A percentile compares a stretch with the other conserved stretches of the same genome.
Evolutionary conservation across 2,888 invertebrate species (phyloP).

Genomic region (Philaethria dido): DNA sequence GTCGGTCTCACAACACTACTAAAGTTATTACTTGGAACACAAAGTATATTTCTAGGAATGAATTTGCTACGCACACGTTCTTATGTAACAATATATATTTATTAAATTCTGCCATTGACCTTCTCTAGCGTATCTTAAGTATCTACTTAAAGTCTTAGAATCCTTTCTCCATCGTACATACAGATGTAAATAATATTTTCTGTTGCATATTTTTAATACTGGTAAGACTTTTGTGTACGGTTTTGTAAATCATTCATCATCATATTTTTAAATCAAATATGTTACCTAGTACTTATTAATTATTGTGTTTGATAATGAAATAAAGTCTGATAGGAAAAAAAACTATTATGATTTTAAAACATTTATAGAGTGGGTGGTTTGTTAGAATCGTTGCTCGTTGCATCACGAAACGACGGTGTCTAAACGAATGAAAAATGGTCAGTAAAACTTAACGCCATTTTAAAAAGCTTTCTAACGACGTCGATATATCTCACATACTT

Average conservation of each 20-base stretch:
- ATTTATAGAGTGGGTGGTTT: constrained; percentile 8
- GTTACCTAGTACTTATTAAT: no score
- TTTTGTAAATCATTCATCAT: no score
- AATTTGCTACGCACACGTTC: background rate
- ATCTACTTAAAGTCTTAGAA: no score
- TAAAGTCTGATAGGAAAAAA: no score
- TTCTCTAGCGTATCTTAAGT: background rate
- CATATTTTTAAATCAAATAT: no score
- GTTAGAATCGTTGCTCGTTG: constrained; percentile 7
- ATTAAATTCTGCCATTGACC: background rate
- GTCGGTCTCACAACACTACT: constrained; percentile 67
- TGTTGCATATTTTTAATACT: no score
- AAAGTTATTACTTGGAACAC: constrained; percentile 66
- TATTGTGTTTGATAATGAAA: no score
- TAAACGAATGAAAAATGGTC: constrained; percentile 19
- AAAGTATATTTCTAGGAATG: constrained; percentile 19
- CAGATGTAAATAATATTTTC: no score
- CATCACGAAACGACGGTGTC: constrained; percentile 4
- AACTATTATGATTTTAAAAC: background rate
- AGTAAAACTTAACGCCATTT: constrained; percentile 16
- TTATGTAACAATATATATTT: background rate
- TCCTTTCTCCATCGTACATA: no score
- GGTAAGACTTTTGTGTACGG: no score
- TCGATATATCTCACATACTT: constrained; percentile 17
- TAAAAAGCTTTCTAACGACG: constrained; percentile 21